Base-by-base conservation (phyloP, 2,113 vertebrate genomes). In the Chionomys nivalis region DNA sequence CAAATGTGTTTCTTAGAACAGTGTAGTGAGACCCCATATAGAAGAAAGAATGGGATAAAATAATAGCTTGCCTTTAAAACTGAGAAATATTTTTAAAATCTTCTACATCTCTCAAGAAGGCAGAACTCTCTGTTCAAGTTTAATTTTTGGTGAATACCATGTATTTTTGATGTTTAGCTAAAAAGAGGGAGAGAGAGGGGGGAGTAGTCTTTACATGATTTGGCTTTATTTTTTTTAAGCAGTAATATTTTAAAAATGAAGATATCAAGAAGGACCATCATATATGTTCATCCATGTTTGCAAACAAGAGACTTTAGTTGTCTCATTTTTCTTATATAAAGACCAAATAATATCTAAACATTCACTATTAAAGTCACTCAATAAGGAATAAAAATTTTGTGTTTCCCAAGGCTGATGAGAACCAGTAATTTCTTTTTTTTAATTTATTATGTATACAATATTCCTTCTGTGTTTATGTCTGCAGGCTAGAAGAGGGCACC, bases 241-340 rank as follows among this genome's bases (percentile, higher is more conserved):
- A 92, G 61, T 63, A 63, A 42, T 52, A 52, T 52, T 85, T 63
- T 63, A 28, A 39, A 17, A 26, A 61, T 11, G 16, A 33, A 66
- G 63, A 66, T 28, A 86, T 12, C 3, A 47, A 47, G 42, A 31
- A 28, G 9, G 24, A 42, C 1, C 42, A 65, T 31, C 26, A 44
- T 33, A 44, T 58, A 93, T 26, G 13, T 19, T 0, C 49, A 75
- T 55, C 1, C 24, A 52, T 0, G 0, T 72, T 79, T 91, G 33
- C 21, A 90, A 78, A 72, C 36, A 93, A 12, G 19, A 33, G 10
- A 72, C 2, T 36, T 94, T 2, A 77, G 23, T 42, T 75, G 72
- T 65, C 3, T 90, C 33, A 91, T 47, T 73, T 92, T 87, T 92
- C 12, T 92, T 16, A 4, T 85, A 10, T 33, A 93, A 89, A 96